Percentiles rank a stretch among this genome's conserved stretches.
phyloP scores from a whole-genome alignment of 2,888 invertebrate species.

The Marasmarcha lunaedactyla region DNA sequence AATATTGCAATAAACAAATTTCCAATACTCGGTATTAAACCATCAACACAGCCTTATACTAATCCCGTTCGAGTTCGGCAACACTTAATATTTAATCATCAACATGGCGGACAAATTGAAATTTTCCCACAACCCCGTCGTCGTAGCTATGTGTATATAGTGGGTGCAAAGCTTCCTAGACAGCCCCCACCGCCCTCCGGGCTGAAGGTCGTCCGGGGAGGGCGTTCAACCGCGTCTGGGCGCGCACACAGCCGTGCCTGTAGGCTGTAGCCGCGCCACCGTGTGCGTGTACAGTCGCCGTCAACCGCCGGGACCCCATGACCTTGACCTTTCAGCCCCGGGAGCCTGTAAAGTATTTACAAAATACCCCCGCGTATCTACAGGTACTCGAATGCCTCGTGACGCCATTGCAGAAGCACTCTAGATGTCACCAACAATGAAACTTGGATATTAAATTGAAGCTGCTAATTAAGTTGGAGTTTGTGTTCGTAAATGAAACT shows the following conservation, averaged over 20 bases:
- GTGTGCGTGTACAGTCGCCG: constrained; percentile 4
- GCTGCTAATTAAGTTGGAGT: background rate
- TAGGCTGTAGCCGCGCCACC: background rate
- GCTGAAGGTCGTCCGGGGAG: constrained; percentile 59
- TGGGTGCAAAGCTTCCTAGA: constrained; percentile 41
- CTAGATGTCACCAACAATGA: too few species aligned
- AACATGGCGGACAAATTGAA: constrained; percentile 6
- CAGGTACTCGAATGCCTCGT: too few species aligned
- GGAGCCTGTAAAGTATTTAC: too few species aligned
- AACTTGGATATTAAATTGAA: too few species aligned
- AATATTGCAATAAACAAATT: too few species aligned
- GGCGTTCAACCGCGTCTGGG: constrained; percentile 38
- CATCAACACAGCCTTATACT: too few species aligned
- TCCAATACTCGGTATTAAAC: too few species aligned
- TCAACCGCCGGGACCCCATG: background rate
- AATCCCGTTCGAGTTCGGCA: background rate
- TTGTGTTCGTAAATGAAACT: too few species aligned
- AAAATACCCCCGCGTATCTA: too few species aligned
- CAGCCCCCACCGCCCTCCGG: constrained; percentile 31
- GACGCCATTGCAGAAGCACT: too few species aligned
- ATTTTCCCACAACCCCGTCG: constrained; percentile 13
- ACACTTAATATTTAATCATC: constrained; percentile 1
- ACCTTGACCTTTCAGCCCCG: background rate
- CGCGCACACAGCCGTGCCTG: constrained; percentile 17
- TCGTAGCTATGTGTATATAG: background rate